phyloP scores from a whole-genome alignment of 2,797 vertebrate genomes.

The Leptodactylus fallax region DNA sequence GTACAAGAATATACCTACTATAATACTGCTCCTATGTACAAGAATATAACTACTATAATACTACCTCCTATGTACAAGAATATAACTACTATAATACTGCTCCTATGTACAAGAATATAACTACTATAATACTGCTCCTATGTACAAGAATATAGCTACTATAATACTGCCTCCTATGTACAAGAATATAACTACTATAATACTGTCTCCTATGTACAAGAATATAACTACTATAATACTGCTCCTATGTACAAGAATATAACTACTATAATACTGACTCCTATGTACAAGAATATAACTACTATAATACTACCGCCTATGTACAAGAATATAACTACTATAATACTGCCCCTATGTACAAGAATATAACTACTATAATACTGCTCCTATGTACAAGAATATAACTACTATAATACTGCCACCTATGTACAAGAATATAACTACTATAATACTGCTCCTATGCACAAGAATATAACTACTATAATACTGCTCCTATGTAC shows the following conservation, averaged over 20 bases:
- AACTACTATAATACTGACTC: too few relatives aligned
- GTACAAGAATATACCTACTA: slow-evolving; percentile 5
- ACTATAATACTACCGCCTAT: too few relatives aligned
- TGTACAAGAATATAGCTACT: not conserved
- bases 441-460: not conserved
- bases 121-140: slow-evolving; percentile 8
- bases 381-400: not conserved
- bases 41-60: too few relatives aligned
- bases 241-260: not conserved
- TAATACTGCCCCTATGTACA: not conserved
- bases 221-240: not conserved
- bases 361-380: not conserved
- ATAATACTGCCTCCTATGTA: not conserved
- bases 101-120: not conserved
- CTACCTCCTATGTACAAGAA: not conserved
- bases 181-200: slow-evolving; percentile 3
- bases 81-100: not conserved
- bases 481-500: not conserved
- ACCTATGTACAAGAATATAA: not conserved
- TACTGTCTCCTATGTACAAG: not conserved
- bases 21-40: not conserved
- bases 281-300: too few relatives aligned
- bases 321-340: not conserved
- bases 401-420: not conserved
- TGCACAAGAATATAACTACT: not conserved